A percentile compares a stretch with the other conserved stretches of the same genome.
Evolutionary conservation across 2,888 invertebrate species (phyloP).

Genomic region (Apamea monoglypha): DNA sequence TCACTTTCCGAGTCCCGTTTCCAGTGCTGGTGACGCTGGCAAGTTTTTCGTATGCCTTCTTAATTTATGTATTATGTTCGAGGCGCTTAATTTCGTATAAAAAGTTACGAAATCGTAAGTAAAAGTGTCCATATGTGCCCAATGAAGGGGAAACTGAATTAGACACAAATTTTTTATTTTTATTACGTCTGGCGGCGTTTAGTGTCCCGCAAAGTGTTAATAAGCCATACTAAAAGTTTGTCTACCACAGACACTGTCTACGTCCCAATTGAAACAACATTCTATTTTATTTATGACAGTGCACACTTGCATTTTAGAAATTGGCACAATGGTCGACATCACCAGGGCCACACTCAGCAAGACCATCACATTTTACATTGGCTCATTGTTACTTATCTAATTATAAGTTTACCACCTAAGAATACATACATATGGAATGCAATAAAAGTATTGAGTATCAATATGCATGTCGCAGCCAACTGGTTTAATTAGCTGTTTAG

Average conservation of each 20-base stretch:
- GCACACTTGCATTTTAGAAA: neutral
- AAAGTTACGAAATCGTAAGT: constrained; percentile 7
- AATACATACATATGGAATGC: no score
- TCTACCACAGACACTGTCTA: neutral
- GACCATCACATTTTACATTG: neutral
- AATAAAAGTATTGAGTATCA: no score
- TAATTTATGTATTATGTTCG: neutral
- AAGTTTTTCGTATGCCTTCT: neutral
- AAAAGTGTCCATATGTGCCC: neutral
- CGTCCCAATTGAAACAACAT: no score
- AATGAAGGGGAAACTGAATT: constrained; percentile 14
- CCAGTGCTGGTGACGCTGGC: neutral
- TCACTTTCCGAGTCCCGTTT: constrained; percentile 12
- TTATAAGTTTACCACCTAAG: no score
- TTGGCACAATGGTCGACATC: neutral
- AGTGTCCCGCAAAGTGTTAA: neutral
- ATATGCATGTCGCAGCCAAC: neutral
- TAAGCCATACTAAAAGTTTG: neutral
- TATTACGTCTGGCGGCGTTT: neutral
- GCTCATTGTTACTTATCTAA: neutral
- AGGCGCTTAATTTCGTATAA: constrained; percentile 7
- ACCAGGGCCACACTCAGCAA: no score
- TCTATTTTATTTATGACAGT: no score
- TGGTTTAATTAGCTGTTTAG: no score
- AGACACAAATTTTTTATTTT: neutral